Conservation (phyloP, 2,113 vertebrate species). For the Calonectris borealis region DNA sequence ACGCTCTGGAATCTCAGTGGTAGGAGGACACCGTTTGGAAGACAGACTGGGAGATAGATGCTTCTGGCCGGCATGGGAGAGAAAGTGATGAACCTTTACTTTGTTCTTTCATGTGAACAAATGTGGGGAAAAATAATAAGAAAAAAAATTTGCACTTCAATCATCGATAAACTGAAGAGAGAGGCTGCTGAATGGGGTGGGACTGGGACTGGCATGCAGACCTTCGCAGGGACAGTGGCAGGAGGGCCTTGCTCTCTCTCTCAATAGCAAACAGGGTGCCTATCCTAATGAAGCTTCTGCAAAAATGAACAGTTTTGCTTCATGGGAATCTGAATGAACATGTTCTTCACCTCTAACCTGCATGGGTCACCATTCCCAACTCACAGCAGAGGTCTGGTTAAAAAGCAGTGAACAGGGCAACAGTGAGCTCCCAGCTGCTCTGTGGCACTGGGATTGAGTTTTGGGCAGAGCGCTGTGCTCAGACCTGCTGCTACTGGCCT, state of each 20-base stretch:
- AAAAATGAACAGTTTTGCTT: not conserved
- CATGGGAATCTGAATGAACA: not conserved
- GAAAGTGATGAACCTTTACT: not conserved
- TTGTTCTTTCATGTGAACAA: not conserved
- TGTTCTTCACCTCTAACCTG: not conserved
- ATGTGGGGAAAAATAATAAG: not conserved
- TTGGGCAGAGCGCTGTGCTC: not conserved
- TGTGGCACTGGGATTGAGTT: not conserved
- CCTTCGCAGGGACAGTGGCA: not conserved
- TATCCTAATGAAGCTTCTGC: not conserved
- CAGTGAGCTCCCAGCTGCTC: fast-evolving
- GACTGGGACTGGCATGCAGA: not conserved
- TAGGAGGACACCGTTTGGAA: not conserved
- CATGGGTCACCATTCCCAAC: not conserved
- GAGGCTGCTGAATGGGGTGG: not conserved
- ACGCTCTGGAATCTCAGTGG: not conserved
- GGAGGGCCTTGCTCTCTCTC: not conserved
- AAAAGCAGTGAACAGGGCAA: not conserved
- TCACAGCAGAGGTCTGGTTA: not conserved
- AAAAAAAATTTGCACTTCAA: not conserved
- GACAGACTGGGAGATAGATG: not conserved
- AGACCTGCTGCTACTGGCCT: not conserved
- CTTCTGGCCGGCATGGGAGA: not conserved
- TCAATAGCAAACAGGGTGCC: not conserved
- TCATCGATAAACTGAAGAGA: not conserved